Base-by-base conservation (phyloP, 2,888 invertebrate genomes). In the Caenorhabditis sp. region DNA sequence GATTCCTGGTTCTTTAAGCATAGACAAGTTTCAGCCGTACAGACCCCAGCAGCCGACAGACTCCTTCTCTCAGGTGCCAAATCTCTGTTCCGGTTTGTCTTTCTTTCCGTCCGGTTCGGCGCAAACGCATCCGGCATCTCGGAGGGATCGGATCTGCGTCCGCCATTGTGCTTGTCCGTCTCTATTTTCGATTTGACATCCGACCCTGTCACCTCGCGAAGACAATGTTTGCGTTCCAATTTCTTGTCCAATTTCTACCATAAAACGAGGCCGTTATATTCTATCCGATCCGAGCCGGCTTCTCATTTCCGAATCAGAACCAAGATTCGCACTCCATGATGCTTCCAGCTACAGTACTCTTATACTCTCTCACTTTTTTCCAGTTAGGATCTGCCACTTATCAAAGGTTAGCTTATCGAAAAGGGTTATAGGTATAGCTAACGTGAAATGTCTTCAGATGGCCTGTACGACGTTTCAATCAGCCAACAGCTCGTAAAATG, bases 131-230 rank as follows among this genome's bases (percentile, higher is more conserved):
- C 68, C 59, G 59, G 68, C n/a, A n/a, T n/a, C n/a, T n/a, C n/a
- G n/a, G n/a, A n/a, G n/a, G n/a, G n/a, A n/a, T n/a, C n/a, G n/a
- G 48, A 58, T 68, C 27, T 30, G 41, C 17, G 9, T n/a, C 53
- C 43, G 59, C 37, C 55, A 65, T 65, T 65, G 63, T 63, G 39
- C 53, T 41, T 43, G 45, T 63, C 45, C 43, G 50, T 20, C 30
- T 48, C 68, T 68, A 68, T 68, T 68, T 68, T 68, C 68, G 68
- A 50, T 59, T 52, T 68, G 68, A 68, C 68, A 68, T 68, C 68
- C 68, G 68, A 68, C 68, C 68, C 55, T 68, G 68, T 68, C 68
- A 59, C 13, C 27, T 52, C 39, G 15, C 27, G 48, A 35, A 9
- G 48, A 50, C 66, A 68, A 35, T 68, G 58, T 68, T 68, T 68